Evolutionary conservation across 2,797 vertebrate genomes (phyloP), one percentile per base, ranked within the genome.

Genomic region (Propithecus perrieri): DNA sequence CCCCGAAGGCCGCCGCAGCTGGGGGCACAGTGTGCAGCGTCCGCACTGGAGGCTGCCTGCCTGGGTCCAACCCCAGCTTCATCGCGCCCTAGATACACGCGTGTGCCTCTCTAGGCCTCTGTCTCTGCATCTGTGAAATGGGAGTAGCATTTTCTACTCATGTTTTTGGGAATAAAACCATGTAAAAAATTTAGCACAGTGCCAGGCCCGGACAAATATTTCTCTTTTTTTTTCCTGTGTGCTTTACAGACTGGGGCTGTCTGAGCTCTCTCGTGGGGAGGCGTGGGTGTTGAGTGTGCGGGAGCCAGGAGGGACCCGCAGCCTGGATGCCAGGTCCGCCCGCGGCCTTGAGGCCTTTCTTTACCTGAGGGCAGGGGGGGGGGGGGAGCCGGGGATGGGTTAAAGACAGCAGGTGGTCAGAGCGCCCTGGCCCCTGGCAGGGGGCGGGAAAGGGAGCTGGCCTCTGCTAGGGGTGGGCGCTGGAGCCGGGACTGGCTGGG

Each of bases 201-300:
- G 59, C 57, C 15, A 11, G 50, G 22, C 30, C 1, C 0, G 0
- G 15, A 6, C 57, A 46, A 7, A 4, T 1, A 12, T 12, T 26
- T 28, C 5, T 28, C n/a, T 10, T 71, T 43, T 0, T 22, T 12
- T 50, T 22, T 17, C 35, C 15, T 53, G 38, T 5, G 3, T 7
- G 14, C 43, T 76, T 79, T 59, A 1, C 18, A 13, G 69, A 26
- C 4, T 20, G 0, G 5, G 59, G 26, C 69, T 26, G n/a, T 30
- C 53, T 50, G 57, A 67, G 30, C 4, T 26, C 46, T 20, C n/a
- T 20, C 24, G 1, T 11, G 30, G 22, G 48, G 18, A n/a, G 10
- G 1, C 26, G 3, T 9, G 33, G 46, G 46, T 4, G 2, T 13
- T 28, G 18, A 20, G 55, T 22, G 24, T 3, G 26, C 24, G 22